phyloP scores from a whole-genome alignment of 2,797 vertebrate genomes.

The Balearica regulorum region DNA sequence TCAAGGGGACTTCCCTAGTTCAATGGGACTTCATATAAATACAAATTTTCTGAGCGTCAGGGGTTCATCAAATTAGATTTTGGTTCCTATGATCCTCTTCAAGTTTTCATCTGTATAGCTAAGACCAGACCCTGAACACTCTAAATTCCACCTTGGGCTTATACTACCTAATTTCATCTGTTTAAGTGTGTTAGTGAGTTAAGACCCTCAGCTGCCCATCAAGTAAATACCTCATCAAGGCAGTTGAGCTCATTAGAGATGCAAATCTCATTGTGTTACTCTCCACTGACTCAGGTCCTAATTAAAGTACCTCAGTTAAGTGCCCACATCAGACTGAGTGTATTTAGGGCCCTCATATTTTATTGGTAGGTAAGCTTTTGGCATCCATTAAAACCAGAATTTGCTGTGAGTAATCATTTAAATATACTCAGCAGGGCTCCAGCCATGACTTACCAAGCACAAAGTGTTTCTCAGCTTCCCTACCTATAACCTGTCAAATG shows the following conservation, averaged over 20 bases:
- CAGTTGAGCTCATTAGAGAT: neutral
- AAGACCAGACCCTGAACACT: neutral
- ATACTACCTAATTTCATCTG: neutral
- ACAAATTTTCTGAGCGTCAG: neutral
- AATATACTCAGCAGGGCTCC: neutral
- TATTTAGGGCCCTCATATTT: neutral
- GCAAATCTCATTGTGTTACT: neutral
- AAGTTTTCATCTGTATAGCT: neutral
- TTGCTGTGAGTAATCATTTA: neutral
- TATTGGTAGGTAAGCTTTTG: neutral
- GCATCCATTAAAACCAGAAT: neutral
- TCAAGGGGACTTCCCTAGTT: neutral
- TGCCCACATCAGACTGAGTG: neutral
- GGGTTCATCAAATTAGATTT: neutral
- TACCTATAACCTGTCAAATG: neutral
- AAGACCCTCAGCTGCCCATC: neutral
- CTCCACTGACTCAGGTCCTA: neutral
- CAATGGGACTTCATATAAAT: neutral
- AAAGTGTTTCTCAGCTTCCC: neutral
- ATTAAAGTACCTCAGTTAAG: neutral
- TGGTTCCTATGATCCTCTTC: neutral
- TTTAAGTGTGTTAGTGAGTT: neutral
- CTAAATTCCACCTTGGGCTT: neutral
- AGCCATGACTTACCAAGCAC: neutral
- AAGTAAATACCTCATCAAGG: neutral